phyloP scores from a whole-genome alignment of 2,888 invertebrate genomes.

The Agonopterix subpropinquella region DNA sequence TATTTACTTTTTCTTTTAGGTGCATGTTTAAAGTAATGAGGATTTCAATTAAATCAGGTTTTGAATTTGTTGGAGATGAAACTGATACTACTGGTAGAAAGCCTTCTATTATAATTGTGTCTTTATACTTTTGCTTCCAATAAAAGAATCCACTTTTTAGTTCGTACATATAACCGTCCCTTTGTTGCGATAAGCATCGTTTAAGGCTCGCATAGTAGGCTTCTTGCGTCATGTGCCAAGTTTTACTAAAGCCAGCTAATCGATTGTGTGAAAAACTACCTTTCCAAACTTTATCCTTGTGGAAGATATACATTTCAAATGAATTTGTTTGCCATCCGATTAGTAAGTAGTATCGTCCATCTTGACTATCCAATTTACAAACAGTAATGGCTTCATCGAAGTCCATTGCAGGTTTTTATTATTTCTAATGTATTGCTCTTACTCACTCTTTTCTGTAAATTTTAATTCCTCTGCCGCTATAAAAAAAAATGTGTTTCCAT shows the following conservation, averaged over 20 bases:
- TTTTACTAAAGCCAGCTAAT: slow-evolving; percentile 44
- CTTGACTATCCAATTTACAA: slow-evolving; percentile 34
- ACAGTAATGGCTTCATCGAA: slow-evolving; percentile 43
- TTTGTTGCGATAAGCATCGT: slow-evolving; percentile 35
- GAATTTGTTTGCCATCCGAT: slow-evolving; percentile 46
- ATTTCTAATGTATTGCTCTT: no score
- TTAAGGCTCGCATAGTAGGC: slow-evolving; percentile 35
- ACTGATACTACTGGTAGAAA: slow-evolving; percentile 48
- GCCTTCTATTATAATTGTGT: slow-evolving; percentile 41
- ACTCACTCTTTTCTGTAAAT: no score
- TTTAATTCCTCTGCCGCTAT: no score
- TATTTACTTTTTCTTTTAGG: slow-evolving; percentile 30
- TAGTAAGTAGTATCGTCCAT: slow-evolving; percentile 36
- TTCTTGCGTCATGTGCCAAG: slow-evolving; percentile 35
- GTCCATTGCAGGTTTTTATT: slow-evolving; percentile 29
- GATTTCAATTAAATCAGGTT: slow-evolving; percentile 43
- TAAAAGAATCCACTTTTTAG: slow-evolving; percentile 54
- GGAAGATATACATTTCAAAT: slow-evolving; percentile 46
- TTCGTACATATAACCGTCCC: slow-evolving; percentile 42
- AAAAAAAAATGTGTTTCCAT: no score
- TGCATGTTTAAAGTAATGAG: slow-evolving; percentile 39
- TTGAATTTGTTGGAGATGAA: slow-evolving; percentile 13
- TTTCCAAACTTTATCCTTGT: slow-evolving; percentile 40
- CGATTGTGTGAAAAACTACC: slow-evolving; percentile 49
- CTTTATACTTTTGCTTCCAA: slow-evolving; percentile 43